A percentile compares a stretch with the other conserved stretches of the same genome.
Evolutionary conservation across 2,797 vertebrate genomes (phyloP).

Genomic region (Sebastes iracundus): DNA sequence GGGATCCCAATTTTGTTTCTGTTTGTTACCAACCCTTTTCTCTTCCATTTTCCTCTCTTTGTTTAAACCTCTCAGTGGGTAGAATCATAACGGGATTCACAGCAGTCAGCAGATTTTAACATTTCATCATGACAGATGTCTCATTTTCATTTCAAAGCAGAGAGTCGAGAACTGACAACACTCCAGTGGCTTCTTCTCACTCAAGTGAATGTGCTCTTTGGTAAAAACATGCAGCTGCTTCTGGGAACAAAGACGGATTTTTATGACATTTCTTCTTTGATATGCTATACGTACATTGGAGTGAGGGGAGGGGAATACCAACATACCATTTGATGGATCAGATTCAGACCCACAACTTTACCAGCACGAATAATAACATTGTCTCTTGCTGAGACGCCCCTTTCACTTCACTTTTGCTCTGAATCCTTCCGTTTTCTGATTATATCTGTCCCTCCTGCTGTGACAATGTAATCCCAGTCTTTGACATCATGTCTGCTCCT

Average conservation of each 20-base stretch:
- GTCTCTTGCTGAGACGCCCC: not conserved
- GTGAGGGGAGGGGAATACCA: not conserved
- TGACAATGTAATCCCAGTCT: constrained; percentile 17
- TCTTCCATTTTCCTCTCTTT: not conserved
- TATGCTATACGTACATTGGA: not conserved
- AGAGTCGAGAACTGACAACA: not conserved
- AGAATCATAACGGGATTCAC: constrained; percentile 5
- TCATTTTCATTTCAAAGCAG: constrained; percentile 35
- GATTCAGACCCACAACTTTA: constrained; percentile 17
- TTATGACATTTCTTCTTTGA: constrained; percentile 2
- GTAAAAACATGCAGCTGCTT: not conserved
- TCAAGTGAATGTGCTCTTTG: not conserved
- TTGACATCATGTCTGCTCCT: not conserved
- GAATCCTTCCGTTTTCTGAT: constrained; percentile 17
- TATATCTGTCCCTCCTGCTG: constrained; percentile 7
- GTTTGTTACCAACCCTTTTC: not conserved
- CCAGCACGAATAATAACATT: not conserved
- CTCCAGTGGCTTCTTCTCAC: not conserved
- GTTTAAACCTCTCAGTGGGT: not conserved
- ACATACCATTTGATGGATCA: not conserved
- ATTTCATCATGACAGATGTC: constrained; percentile 24
- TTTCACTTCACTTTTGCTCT: not conserved
- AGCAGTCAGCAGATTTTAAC: constrained; percentile 8
- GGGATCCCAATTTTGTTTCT: constrained; percentile 3
- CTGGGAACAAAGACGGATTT: not conserved